phyloP scores from a whole-genome alignment of 2,113 vertebrate species.

The Petrocephalus zakoni region DNA sequence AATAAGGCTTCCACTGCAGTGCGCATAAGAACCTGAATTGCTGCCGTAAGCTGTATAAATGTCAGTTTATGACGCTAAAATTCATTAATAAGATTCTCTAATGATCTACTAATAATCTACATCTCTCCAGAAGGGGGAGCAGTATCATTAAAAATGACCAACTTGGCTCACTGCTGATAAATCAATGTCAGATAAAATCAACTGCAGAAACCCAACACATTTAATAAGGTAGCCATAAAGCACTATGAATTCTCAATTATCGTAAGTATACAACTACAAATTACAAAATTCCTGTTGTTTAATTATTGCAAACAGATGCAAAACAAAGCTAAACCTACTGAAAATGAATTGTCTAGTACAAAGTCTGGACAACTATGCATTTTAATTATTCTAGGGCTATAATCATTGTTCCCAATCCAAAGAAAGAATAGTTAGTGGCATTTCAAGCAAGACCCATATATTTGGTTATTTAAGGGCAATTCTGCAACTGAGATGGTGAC shows the following conservation, averaged over 20 bases:
- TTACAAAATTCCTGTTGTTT: background rate
- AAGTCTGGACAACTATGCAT: background rate
- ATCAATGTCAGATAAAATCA: background rate
- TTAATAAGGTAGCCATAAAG: background rate
- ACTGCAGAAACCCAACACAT: background rate
- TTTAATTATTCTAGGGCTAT: background rate
- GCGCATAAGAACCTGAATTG: background rate
- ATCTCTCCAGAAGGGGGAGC: conserved; percentile 19
- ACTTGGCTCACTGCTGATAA: background rate
- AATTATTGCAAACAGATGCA: background rate
- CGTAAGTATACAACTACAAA: background rate
- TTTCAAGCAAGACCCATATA: background rate
- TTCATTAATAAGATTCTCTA: background rate
- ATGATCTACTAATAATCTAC: background rate
- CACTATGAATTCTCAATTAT: background rate
- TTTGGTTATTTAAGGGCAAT: background rate
- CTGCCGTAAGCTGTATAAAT: background rate
- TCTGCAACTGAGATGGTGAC: background rate
- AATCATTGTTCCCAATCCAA: background rate
- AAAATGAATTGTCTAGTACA: background rate
- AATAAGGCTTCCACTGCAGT: background rate
- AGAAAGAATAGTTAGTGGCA: background rate
- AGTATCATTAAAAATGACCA: background rate
- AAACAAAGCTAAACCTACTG: background rate
- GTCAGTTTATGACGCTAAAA: background rate